Conservation (phyloP, 2,888 invertebrate species). For the Agrochola litura region DNA sequence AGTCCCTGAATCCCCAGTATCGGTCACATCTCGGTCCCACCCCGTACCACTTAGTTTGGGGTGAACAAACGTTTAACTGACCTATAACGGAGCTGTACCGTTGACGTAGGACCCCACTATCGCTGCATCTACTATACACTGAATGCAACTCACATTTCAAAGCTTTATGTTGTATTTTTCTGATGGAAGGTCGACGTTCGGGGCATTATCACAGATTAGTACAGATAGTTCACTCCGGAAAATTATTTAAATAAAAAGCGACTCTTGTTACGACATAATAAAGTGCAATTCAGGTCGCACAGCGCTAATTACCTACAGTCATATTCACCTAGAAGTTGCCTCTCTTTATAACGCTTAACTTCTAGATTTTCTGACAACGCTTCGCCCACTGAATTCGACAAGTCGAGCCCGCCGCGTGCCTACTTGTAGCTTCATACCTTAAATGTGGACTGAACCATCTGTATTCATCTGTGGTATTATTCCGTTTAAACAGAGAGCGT, state of each 20-base stretch:
- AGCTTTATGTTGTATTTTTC: slow-evolving; percentile 78
- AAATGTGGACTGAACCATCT: too few relatives aligned
- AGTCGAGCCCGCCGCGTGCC: too few relatives aligned
- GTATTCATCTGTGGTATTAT: slow-evolving; percentile 39
- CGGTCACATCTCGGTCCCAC: slow-evolving; percentile 84
- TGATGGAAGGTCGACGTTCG: slow-evolving; percentile 74
- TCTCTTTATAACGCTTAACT: too few relatives aligned
- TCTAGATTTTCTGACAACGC: too few relatives aligned
- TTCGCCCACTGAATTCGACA: too few relatives aligned
- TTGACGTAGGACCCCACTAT: slow-evolving; percentile 75
- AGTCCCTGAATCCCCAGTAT: slow-evolving; percentile 73
- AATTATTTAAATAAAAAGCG: too few relatives aligned
- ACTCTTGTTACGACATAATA: too few relatives aligned
- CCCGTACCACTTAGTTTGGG: slow-evolving; percentile 76
- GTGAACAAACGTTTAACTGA: slow-evolving; percentile 86
- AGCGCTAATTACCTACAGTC: too few relatives aligned
- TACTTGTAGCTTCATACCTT: too few relatives aligned
- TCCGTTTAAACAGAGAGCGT: slow-evolving; percentile 54
- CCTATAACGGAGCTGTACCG: slow-evolving; percentile 75
- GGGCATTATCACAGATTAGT: slow-evolving; percentile 39
- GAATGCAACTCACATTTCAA: slow-evolving; percentile 79
- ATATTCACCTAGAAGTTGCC: too few relatives aligned
- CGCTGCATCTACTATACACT: slow-evolving; percentile 71
- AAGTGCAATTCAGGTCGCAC: too few relatives aligned
- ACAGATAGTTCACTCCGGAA: too few relatives aligned